These are phyloP conservation scores for Melipona quadrifasciata DNA, from an alignment of 1,140 invertebrate species.

Conservation along the genomic window DNA sequence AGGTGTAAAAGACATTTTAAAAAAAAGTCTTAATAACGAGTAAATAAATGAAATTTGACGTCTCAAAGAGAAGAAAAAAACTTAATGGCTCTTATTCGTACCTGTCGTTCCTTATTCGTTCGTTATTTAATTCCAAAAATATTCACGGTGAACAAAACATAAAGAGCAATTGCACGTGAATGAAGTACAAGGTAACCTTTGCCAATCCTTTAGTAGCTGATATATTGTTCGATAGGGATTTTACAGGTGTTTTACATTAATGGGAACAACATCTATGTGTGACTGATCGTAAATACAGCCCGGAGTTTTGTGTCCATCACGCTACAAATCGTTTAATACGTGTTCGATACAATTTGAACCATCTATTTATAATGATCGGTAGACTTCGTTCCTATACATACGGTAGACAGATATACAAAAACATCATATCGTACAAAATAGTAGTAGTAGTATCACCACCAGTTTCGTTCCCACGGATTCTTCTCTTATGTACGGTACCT, in stretches of 20 bases:
- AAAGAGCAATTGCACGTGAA: neutral
- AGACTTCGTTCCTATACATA: slow-evolving; percentile 61
- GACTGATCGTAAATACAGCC: slow-evolving; percentile 68
- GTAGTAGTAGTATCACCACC: slow-evolving; percentile 71
- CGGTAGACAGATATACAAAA: slow-evolving; percentile 76
- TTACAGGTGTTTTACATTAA: slow-evolving; percentile 76
- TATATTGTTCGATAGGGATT: slow-evolving; percentile 75
- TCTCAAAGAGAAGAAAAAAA: neutral
- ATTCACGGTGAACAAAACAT: no score
- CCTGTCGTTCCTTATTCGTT: no score
- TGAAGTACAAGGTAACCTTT: slow-evolving; percentile 47
- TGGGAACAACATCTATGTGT: slow-evolving; percentile 73
- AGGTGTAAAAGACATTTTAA: no score
- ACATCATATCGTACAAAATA: slow-evolving; percentile 78
- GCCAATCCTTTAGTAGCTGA: slow-evolving; percentile 61
- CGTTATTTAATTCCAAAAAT: no score
- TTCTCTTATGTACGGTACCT: slow-evolving; percentile 45
- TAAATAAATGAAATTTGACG: neutral
- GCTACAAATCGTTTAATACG: slow-evolving; percentile 64
- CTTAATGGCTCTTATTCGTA: no score
- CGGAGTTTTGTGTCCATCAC: slow-evolving; percentile 48
- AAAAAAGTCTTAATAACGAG: no score
- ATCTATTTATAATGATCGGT: slow-evolving; percentile 53
- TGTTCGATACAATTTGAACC: slow-evolving; percentile 53
- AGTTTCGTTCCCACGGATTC: slow-evolving; percentile 60